phyloP scores from a whole-genome alignment of 2,113 vertebrate species.

The Heterocephalus glaber region DNA sequence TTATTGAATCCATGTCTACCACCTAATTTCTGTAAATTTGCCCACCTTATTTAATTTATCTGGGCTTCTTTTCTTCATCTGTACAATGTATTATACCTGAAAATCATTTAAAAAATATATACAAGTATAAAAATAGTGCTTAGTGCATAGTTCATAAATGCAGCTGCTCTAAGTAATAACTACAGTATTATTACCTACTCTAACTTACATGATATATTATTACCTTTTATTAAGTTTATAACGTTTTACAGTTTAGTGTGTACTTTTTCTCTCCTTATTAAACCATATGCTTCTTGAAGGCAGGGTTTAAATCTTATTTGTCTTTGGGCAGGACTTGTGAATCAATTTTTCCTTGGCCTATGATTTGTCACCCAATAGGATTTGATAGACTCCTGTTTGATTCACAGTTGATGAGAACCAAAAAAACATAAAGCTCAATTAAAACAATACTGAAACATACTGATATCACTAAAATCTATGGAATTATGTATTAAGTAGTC shows the following conservation, averaged over 20 bases:
- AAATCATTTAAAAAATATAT: background rate
- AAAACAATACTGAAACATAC: slow-evolving; percentile 72
- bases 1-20: background rate
- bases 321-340: slow-evolving; percentile 40
- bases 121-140: background rate
- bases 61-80: slow-evolving; percentile 34
- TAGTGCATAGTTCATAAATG: background rate
- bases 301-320: slow-evolving; percentile 56
- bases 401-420: slow-evolving; percentile 61
- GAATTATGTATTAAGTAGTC: slow-evolving; percentile 69
- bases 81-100: background rate
- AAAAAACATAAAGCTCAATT: slow-evolving; percentile 68
- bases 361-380: slow-evolving; percentile 60
- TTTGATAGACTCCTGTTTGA: slow-evolving; percentile 66
- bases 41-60: slow-evolving; percentile 19
- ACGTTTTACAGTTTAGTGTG: slow-evolving; percentile 1
- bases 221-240: slow-evolving; percentile 11
- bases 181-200: background rate
- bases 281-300: slow-evolving; percentile 60
- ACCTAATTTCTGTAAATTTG: background rate
- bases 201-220: background rate
- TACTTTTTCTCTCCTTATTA: background rate
- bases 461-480: slow-evolving; percentile 62
- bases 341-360: slow-evolving; percentile 58
- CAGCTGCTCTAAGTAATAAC: background rate